Conservation (phyloP, 1,140 invertebrate genomes). For the Periplaneta americana region DNA sequence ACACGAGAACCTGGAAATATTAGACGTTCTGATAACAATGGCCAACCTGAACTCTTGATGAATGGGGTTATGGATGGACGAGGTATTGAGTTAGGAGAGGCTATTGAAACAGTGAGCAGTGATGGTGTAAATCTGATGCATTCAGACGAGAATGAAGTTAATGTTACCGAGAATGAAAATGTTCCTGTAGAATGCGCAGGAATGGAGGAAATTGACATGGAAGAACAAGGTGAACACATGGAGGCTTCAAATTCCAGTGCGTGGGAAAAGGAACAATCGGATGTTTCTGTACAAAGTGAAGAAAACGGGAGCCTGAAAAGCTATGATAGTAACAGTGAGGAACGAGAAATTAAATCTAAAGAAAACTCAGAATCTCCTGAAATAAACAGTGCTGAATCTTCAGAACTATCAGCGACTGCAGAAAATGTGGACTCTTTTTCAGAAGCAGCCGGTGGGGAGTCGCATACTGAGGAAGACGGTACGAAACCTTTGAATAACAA, state of each 20-base stretch:
- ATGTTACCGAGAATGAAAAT: not conserved
- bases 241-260: not conserved
- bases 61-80: slow-evolving; percentile 16
- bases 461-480: not conserved
- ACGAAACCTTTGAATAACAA: not conserved
- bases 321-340: not conserved
- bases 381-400: not conserved
- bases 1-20: slow-evolving; percentile 80
- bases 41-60: slow-evolving; percentile 8
- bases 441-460: not conserved
- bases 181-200: slow-evolving; percentile 3
- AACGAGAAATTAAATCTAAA: not conserved
- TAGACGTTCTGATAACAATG: slow-evolving; percentile 41
- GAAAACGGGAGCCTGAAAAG: not conserved
- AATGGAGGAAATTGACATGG: slow-evolving; percentile 1
- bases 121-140: slow-evolving; percentile 15
- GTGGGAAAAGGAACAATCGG: not conserved
- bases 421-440: not conserved
- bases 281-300: not conserved
- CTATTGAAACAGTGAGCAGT: slow-evolving; percentile 12
- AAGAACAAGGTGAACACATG: not conserved
- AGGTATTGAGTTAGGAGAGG: slow-evolving; percentile 11
- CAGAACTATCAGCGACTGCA: not conserved
- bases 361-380: not conserved
- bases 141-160: not conserved